Evolutionary conservation across 2,888 invertebrate genomes (phyloP), one percentile per base, ranked within the genome.

Genomic region (Caenorhabditis macrosperma): DNA sequence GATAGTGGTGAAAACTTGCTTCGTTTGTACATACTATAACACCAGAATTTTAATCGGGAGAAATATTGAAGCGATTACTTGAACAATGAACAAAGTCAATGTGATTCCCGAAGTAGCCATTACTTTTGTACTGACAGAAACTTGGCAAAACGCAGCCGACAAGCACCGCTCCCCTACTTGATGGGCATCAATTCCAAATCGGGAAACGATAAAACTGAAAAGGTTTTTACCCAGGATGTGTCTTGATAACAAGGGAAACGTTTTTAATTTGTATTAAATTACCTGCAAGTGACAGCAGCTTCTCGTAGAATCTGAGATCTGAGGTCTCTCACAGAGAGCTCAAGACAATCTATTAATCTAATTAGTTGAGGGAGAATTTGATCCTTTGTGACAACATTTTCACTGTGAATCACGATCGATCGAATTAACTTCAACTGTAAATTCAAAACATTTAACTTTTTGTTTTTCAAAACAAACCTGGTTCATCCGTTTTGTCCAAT

Each of bases 21-120:
- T 75, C 2, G 80, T 76, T 30, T 76, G 80, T 0, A 80, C 44
- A 38, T 71, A 38, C 66, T 80, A 52, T 10, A 76, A 74, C 6
- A 7, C n/a, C 22, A 28, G 3, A 2, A 20, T n/a, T 17, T 20
- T n/a, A 33, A 35, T 57, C 24, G 41, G 5, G 22, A 38, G 5
- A 38, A 38, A 7, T 35, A 22, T 15, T 38, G 10, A 20, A 17
- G 10, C 2, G 17, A 26, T 24, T 17, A 77, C 76, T 35, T 64
- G 64, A 24, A 67, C 69, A 7, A 80, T 66, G n/a, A 75, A 75
- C 7, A 33, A 6, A 10, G 75, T 41, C 33, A 80, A 22, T 15
- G 61, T 71, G 9, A 59, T 41, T 24, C 64, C 80, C 24, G 59
- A 75, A 5, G 80, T 80, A 5, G 80, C 75, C 80, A 80, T 80